These are phyloP conservation scores for Miltochrista miniata DNA, from an alignment of 2,888 invertebrate genomes.

Conservation along the genomic window DNA sequence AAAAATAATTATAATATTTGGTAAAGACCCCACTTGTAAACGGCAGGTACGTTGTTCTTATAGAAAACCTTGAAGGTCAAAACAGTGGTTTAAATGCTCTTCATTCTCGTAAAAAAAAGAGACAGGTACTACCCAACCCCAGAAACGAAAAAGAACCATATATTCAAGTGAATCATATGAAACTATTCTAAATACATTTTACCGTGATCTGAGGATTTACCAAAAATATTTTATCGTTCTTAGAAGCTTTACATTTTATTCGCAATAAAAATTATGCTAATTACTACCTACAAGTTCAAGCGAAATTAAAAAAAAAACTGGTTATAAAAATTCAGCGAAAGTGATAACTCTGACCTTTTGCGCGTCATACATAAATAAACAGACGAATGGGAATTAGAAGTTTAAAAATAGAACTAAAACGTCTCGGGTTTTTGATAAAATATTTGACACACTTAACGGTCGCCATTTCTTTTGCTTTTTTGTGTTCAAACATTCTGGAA, in stretches of 20 bases:
- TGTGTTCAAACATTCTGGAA: neutral
- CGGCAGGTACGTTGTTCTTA: too few relatives aligned
- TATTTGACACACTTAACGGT: slow-evolving; percentile 1
- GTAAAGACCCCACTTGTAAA: too few relatives aligned
- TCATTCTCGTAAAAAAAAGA: too few relatives aligned
- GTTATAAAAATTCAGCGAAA: slow-evolving; percentile 26
- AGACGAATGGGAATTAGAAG: slow-evolving; percentile 11
- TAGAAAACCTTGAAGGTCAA: too few relatives aligned
- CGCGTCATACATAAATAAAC: slow-evolving; percentile 6
- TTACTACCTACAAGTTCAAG: slow-evolving; percentile 2
- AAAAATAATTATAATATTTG: too few relatives aligned
- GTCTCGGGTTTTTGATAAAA: neutral
- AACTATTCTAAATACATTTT: too few relatives aligned
- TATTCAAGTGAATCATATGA: too few relatives aligned
- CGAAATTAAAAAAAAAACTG: slow-evolving; percentile 6
- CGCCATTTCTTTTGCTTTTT: neutral
- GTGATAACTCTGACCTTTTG: slow-evolving; percentile 15
- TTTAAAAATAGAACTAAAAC: slow-evolving; percentile 1
- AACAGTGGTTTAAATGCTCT: too few relatives aligned
- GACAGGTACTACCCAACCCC: too few relatives aligned
- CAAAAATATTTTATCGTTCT: too few relatives aligned
- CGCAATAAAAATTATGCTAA: slow-evolving; percentile 24
- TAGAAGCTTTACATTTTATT: slow-evolving; percentile 5
- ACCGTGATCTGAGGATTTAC: too few relatives aligned
- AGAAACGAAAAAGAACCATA: too few relatives aligned